phyloP scores from a whole-genome alignment of 2,113 vertebrate genomes.

The Nansenia antarctica region DNA sequence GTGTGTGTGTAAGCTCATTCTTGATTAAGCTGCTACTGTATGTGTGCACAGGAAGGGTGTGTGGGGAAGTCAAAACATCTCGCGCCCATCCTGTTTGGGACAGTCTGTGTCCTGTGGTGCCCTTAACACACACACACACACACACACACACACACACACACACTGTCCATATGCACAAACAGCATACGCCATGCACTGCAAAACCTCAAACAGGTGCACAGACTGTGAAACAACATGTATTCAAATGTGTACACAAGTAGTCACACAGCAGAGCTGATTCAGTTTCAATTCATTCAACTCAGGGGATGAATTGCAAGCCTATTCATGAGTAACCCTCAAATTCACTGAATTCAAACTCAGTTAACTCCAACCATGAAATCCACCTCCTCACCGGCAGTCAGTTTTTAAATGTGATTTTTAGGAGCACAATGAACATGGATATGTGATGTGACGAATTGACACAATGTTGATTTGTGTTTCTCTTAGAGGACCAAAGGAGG shows the following conservation, averaged over 20 bases:
- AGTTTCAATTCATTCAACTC: too few species aligned
- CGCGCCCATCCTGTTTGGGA: constrained; percentile 82
- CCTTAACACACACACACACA: constrained; percentile 49
- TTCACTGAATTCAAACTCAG: too few species aligned
- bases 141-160: constrained; percentile 4
- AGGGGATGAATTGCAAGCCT: too few species aligned
- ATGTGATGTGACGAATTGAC: too few species aligned
- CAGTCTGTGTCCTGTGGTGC: constrained; percentile 69
- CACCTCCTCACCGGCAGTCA: too few species aligned
- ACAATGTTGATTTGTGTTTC: too few species aligned
- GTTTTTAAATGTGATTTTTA: too few species aligned
- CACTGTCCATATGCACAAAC: neutral
- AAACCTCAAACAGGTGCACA: constrained; percentile 5
- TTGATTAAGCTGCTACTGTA: constrained; percentile 65
- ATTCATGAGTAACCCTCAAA: too few species aligned
- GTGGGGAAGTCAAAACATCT: constrained; percentile 77
- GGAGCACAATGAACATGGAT: too few species aligned
- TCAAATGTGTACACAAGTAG: constrained; percentile 2
- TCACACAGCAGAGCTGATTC: too few species aligned
- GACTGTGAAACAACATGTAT: too few species aligned
- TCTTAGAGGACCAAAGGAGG: constrained; percentile 65
- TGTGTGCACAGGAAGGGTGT: constrained; percentile 78
- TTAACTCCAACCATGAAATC: too few species aligned
- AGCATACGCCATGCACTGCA: neutral
- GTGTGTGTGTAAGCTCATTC: constrained; percentile 20